Evolutionary conservation across 2,113 vertebrate species (phyloP).

Genomic region (Rhinopomastus cyanomelas): DNA sequence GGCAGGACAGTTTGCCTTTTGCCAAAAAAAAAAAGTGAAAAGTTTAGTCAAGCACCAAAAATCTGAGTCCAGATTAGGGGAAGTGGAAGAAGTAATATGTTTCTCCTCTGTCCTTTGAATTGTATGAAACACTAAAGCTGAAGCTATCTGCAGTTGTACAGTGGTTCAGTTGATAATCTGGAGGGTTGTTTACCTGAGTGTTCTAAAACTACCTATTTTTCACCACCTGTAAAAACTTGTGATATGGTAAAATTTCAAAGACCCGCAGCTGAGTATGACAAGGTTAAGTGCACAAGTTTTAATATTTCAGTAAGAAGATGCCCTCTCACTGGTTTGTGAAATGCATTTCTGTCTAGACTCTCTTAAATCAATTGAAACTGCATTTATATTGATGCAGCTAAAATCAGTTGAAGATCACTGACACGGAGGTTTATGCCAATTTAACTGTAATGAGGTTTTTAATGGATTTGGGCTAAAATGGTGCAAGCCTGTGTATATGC

Average conservation of each 20-base stretch:
- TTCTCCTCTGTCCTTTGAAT: neutral
- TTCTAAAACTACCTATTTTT: neutral
- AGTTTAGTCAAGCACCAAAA: neutral
- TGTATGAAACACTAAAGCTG: neutral
- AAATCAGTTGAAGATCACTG: neutral
- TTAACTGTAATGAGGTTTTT: neutral
- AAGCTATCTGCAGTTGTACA: neutral
- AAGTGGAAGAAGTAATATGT: neutral
- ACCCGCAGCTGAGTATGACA: neutral
- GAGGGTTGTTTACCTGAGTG: neutral
- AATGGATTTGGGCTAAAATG: neutral
- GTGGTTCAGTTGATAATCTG: neutral
- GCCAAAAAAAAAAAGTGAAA: neutral
- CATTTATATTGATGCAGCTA: constrained; percentile 22
- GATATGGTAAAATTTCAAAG: constrained; percentile 6
- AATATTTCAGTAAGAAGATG: neutral
- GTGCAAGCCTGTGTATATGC: neutral
- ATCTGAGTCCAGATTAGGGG: neutral
- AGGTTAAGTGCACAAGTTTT: neutral
- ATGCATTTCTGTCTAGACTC: neutral
- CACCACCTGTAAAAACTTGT: neutral
- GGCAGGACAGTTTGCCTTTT: neutral
- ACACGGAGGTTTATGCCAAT: neutral
- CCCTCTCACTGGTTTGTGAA: neutral
- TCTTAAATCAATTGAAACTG: constrained; percentile 22